Evolutionary conservation across 1,140 invertebrate species (phyloP).

Genomic region (Branchinecta lynchi): DNA sequence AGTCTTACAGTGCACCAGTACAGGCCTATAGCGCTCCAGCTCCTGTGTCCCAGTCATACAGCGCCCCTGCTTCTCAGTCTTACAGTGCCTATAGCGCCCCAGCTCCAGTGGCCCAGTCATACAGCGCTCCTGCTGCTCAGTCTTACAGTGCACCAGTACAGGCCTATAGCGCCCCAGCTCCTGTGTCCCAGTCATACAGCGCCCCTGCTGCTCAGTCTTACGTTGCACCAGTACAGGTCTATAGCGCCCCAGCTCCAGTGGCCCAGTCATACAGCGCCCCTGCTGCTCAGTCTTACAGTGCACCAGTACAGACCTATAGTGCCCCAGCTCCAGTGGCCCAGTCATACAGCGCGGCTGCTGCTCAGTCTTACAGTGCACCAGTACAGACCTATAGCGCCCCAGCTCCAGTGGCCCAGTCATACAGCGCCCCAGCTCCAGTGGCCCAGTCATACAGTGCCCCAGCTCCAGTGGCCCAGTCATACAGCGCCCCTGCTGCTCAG

Average conservation of each 20-base stretch:
- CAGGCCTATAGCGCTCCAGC: not conserved
- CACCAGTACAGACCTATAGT: not conserved
- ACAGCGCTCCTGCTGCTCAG: not conserved
- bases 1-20: not conserved
- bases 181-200: not conserved
- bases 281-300: not conserved
- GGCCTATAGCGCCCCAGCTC: not conserved
- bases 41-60: not conserved
- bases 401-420: not conserved
- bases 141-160: not conserved
- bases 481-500: not conserved
- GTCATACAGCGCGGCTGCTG: not conserved
- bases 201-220: not conserved
- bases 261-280: not conserved
- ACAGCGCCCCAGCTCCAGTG: not conserved
- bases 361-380: not conserved
- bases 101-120: not conserved
- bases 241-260: not conserved
- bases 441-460: not conserved
- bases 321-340: not conserved
- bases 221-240: not conserved
- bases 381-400: not conserved
- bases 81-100: not conserved
- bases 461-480: not conserved
- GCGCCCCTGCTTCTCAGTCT: not conserved